Base-by-base conservation (phyloP, 2,113 vertebrate species). In the Saimiri boliviensis region DNA sequence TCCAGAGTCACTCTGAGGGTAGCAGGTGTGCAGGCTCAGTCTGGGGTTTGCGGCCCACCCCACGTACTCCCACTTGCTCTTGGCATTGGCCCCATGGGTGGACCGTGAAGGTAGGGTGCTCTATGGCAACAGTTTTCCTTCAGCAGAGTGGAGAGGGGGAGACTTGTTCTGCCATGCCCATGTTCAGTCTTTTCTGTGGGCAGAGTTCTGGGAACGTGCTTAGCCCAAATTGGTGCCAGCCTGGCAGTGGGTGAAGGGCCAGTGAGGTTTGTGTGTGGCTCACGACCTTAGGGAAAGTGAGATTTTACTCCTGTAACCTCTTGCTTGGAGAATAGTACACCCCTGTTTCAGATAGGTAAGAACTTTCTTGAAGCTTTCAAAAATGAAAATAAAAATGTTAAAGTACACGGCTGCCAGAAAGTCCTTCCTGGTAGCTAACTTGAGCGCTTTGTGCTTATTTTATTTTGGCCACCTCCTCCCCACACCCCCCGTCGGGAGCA, bases 111-210 rank as follows among this genome's bases (percentile, higher is more conserved):
- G 82, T 80, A n/a, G 97, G 89, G 88, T 8, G 9, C 58, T 85
- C 88, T 80, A 47, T 88, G 68, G 93, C 93, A 93, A 90, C 90
- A 32, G 71, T 30, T 30, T 52, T 82, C 42, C 80, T 63, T 42
- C n/a, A 32, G 73, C 3, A 4, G 76, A 77, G 37, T 16, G 37
- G 52, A 56, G 70, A 9, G 10, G 40, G 58, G 66, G 56, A 94
- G 76, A 21, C 6, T 40, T 14, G 19, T 86, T 49, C 87, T 52
- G 1, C 71, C 6, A 1, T 21, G 11, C n/a, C 71, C 10, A 0
- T 56, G 68, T 40, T 73, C 70, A 42, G 90, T 94, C 93, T 97
- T 94, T 89, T 96, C 91, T 97, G 94, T 96, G 97, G 97, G 91
- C 89, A 60, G 91, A 91, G 70, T 60, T 95, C 86, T 91, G 95